Conservation (phyloP, 2,888 invertebrate species). For the Conomelus anceps region DNA sequence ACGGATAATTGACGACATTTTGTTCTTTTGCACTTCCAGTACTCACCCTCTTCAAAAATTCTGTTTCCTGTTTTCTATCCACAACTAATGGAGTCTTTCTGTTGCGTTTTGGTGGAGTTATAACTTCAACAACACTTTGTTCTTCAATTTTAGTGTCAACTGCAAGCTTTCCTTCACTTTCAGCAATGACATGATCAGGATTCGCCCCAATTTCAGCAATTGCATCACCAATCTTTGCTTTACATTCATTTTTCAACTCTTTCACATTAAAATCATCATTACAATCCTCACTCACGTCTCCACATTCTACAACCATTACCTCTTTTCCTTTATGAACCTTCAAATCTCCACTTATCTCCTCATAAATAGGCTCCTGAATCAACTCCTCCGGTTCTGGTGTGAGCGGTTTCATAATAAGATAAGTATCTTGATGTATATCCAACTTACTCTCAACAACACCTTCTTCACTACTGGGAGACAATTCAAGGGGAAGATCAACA, state of each 20-base stretch:
- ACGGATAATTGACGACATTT: slow-evolving; percentile 64
- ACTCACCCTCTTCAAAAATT: neutral
- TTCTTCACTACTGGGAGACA: neutral
- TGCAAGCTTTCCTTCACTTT: slow-evolving; percentile 25
- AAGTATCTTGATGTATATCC: neutral
- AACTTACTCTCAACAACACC: neutral
- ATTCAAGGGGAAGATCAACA: neutral
- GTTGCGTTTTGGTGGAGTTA: slow-evolving; percentile 14
- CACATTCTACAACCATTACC: slow-evolving; percentile 17
- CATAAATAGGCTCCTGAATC: slow-evolving; percentile 13
- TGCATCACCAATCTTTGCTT: slow-evolving; percentile 38
- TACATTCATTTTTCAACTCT: slow-evolving; percentile 6
- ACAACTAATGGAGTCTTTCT: slow-evolving; percentile 14
- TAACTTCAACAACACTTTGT: neutral
- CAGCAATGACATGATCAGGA: slow-evolving; percentile 34
- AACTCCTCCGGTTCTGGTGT: neutral
- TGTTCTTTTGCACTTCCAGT: neutral
- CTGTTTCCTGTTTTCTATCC: neutral
- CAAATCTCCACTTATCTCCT: slow-evolving; percentile 13
- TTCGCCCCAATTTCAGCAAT: slow-evolving; percentile 27
- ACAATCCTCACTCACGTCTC: slow-evolving; percentile 7
- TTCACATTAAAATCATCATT: neutral
- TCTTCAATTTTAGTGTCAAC: slow-evolving; percentile 27
- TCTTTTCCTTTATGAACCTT: slow-evolving; percentile 15
- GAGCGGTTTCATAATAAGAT: neutral